phyloP scores from a whole-genome alignment of 2,888 invertebrate species.

The Chrysomela aeneicollis region DNA sequence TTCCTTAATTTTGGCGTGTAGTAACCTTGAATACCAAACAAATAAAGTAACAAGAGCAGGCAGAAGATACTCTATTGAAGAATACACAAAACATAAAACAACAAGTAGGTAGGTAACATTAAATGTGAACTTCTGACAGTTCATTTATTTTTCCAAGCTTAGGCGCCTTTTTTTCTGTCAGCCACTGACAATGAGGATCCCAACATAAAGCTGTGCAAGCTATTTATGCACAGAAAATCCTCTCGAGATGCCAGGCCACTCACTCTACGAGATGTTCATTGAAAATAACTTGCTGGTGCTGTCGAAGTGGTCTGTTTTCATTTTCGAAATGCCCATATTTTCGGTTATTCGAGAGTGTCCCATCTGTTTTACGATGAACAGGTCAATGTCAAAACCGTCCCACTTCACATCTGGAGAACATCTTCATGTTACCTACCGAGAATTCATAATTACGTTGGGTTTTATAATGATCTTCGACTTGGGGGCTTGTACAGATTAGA shows the following conservation, averaged over 20 bases:
- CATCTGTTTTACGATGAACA: slow-evolving; percentile 22
- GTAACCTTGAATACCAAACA: no score
- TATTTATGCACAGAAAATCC: background rate
- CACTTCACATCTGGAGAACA: slow-evolving; percentile 35
- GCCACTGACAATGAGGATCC: no score
- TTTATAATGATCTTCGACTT: background rate
- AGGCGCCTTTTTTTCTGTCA: no score
- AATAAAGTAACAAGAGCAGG: no score
- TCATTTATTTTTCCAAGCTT: no score
- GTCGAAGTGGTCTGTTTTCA: slow-evolving; percentile 10
- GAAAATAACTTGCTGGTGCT: background rate
- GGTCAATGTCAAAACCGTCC: slow-evolving; percentile 30
- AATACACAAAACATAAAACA: no score
- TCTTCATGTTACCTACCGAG: slow-evolving; percentile 23
- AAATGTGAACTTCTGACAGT: no score
- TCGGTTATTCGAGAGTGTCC: background rate
- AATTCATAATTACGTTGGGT: background rate
- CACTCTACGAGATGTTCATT: slow-evolving; percentile 2
- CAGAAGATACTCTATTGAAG: no score
- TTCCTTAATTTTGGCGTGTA: no score
- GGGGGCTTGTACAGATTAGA: background rate
- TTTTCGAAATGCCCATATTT: slow-evolving; percentile 21
- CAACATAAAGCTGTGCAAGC: no score
- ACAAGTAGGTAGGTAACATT: no score
- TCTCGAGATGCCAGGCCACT: slow-evolving; percentile 3